Conservation (phyloP, 2,888 invertebrate genomes). For the Crossocerus cetratus region DNA sequence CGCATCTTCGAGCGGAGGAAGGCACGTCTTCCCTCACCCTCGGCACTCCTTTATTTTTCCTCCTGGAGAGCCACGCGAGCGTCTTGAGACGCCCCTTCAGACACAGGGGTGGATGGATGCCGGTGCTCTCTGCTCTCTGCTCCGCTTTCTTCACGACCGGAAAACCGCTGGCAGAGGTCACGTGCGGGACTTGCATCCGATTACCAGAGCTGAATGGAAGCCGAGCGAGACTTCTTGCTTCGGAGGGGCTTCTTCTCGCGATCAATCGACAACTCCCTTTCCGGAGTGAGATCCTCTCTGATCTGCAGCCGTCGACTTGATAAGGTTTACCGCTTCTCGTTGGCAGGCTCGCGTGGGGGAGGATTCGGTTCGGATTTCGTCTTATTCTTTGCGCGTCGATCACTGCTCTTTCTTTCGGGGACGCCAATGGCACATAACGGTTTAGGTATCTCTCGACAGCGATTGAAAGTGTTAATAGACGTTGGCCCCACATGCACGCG, state of each 20-base stretch:
- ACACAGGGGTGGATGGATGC: slow-evolving; percentile 9
- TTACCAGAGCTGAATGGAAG: slow-evolving; percentile 48
- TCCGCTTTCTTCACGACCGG: slow-evolving; percentile 45
- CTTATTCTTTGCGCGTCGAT: slow-evolving; percentile 15
- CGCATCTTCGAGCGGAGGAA: no score
- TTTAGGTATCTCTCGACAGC: slow-evolving; percentile 1
- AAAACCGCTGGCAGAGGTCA: slow-evolving; percentile 52
- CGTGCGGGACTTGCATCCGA: slow-evolving; percentile 58
- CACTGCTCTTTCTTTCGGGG: slow-evolving; percentile 25
- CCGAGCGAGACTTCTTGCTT: slow-evolving; percentile 53
- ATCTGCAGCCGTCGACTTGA: neutral
- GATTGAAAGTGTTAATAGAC: slow-evolving; percentile 9
- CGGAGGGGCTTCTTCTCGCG: slow-evolving; percentile 36
- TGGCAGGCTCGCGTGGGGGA: neutral
- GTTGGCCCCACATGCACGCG: slow-evolving; percentile 15
- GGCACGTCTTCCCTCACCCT: slow-evolving; percentile 20
- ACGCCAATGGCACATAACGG: slow-evolving; percentile 16
- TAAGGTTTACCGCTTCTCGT: neutral
- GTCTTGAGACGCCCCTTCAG: slow-evolving; percentile 44
- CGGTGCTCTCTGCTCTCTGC: slow-evolving; percentile 13
- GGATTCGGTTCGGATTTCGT: slow-evolving; percentile 25
- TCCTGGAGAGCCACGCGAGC: slow-evolving; percentile 30
- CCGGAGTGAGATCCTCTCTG: neutral
- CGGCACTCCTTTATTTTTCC: slow-evolving; percentile 45
- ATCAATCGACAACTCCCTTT: neutral